Evolutionary conservation across 2,113 vertebrate genomes (phyloP).

Genomic region (Garra rufa): DNA sequence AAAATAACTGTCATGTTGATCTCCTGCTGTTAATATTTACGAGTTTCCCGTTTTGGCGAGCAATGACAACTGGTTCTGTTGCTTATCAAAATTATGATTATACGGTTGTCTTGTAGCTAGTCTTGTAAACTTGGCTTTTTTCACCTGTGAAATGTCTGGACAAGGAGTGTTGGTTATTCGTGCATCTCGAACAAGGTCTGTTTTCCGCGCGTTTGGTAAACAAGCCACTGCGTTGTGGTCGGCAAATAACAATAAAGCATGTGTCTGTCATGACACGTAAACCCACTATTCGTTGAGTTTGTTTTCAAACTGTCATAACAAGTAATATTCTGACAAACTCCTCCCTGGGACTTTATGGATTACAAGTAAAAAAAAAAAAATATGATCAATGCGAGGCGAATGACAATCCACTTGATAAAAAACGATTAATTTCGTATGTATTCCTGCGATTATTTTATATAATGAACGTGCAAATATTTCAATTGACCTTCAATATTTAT

Average conservation of each 20-base stretch:
- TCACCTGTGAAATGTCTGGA: slow-evolving; percentile 26
- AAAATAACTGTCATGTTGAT: neutral
- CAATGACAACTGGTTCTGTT: neutral
- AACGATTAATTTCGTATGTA: neutral
- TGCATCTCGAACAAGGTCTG: slow-evolving; percentile 25
- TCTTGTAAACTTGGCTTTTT: slow-evolving; percentile 1
- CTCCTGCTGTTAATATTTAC: slow-evolving; percentile 16
- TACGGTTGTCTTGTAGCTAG: neutral
- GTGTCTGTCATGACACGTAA: slow-evolving; percentile 61
- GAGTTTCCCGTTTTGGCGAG: neutral
- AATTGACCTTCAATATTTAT: neutral
- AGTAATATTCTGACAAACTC: slow-evolving; percentile 54
- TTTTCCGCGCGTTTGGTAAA: slow-evolving; percentile 39
- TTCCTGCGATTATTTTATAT: neutral
- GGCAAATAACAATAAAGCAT: slow-evolving; percentile 59
- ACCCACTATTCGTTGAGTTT: slow-evolving; percentile 57
- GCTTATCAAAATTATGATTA: slow-evolving; percentile 35
- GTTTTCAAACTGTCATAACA: slow-evolving; percentile 59
- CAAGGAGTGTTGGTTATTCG: slow-evolving; percentile 17
- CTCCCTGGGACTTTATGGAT: slow-evolving; percentile 48
- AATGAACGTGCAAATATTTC: neutral
- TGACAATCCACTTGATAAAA: neutral
- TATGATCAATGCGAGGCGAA: slow-evolving; percentile 32
- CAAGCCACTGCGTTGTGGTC: slow-evolving; percentile 44
- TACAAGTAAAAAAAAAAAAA: slow-evolving; percentile 27